Conservation (phyloP, 2,113 vertebrate genomes). For the Emydocephalus ijimae region DNA sequence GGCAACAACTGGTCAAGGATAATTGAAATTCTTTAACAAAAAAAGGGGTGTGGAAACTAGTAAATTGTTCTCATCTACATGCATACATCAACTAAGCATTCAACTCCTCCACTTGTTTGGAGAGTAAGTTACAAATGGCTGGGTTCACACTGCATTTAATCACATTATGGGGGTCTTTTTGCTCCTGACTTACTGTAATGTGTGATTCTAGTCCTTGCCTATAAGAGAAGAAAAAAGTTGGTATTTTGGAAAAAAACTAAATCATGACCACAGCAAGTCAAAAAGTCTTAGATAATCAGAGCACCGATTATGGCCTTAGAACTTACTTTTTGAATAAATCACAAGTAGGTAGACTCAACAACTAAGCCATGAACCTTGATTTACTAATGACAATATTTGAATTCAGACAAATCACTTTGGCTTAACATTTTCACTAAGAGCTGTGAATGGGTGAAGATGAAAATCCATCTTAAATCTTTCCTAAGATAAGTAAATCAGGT, state of each 20-base stretch:
- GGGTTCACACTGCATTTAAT: background rate
- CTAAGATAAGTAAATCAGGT: background rate
- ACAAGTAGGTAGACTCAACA: background rate
- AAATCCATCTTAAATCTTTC: background rate
- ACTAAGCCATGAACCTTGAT: background rate
- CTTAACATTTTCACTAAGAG: background rate
- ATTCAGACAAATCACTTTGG: background rate
- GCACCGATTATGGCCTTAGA: background rate
- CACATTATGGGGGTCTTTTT: background rate
- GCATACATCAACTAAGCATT: background rate
- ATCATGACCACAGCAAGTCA: background rate
- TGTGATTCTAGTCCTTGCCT: background rate
- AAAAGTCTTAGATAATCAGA: background rate
- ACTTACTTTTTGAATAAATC: background rate
- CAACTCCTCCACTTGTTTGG: background rate
- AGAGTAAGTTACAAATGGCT: background rate
- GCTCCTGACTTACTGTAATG: background rate
- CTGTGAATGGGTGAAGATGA: background rate
- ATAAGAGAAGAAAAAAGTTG: background rate
- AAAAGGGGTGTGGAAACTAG: background rate
- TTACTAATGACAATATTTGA: background rate
- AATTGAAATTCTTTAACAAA: background rate
- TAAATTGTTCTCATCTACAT: background rate
- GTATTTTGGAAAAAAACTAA: background rate
- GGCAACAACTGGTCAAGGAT: background rate